Conservation (phyloP, 2,888 invertebrate genomes). For the Autographa pulchrina region DNA sequence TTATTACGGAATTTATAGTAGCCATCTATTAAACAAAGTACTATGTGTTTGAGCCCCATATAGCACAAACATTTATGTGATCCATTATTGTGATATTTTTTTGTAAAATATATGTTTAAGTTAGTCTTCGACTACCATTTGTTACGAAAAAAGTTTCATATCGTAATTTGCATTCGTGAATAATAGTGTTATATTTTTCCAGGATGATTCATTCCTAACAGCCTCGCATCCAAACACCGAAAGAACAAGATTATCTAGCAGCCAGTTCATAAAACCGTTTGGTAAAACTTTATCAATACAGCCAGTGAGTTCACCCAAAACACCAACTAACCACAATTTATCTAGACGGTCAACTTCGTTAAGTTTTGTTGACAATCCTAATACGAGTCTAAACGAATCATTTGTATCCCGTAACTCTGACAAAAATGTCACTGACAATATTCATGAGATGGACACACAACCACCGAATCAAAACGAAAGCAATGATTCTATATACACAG, state of each 20-base stretch:
- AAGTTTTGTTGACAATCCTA: conserved; percentile 69
- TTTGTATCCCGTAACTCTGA: conserved; percentile 50
- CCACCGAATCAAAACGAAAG: conserved; percentile 61
- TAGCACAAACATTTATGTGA: too few species aligned
- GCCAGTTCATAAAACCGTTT: conserved; percentile 73
- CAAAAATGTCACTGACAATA: conserved; percentile 50
- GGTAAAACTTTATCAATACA: conserved; percentile 72
- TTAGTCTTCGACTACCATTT: too few species aligned
- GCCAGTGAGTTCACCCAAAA: conserved; percentile 73
- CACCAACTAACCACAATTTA: conserved; percentile 76
- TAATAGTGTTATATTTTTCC: conserved; percentile 55
- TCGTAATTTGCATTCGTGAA: not conserved
- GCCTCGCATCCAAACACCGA: conserved; percentile 72
- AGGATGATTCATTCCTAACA: conserved; percentile 82
- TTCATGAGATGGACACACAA: conserved; percentile 77
- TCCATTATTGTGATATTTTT: too few species aligned
- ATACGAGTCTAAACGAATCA: conserved; percentile 65
- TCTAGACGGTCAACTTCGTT: conserved; percentile 76
- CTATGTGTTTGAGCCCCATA: too few species aligned
- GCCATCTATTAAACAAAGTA: too few species aligned
- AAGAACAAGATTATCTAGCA: conserved; percentile 68
- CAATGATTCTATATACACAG: conserved; percentile 71
- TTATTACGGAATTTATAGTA: too few species aligned
- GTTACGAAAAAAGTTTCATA: too few species aligned
- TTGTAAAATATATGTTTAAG: too few species aligned